Conservation (phyloP, 2,113 vertebrate genomes). For the Philantomba maxwellii region DNA sequence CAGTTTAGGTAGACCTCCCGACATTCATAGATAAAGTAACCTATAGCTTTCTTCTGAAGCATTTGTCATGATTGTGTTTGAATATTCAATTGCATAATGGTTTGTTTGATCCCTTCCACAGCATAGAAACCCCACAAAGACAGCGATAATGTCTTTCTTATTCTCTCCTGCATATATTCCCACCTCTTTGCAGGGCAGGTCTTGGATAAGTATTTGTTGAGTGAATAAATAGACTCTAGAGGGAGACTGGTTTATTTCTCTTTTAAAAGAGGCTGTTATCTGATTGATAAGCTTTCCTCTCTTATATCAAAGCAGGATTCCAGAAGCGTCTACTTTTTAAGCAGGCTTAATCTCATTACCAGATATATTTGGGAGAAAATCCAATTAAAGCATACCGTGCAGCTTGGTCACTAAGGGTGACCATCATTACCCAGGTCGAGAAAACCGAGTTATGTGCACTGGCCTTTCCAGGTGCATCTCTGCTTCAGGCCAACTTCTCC, state of each 20-base stretch:
- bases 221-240: background rate
- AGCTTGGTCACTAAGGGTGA: background rate
- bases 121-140: background rate
- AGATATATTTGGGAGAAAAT: background rate
- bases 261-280: background rate
- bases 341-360: background rate
- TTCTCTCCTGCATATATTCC: background rate
- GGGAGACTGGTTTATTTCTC: background rate
- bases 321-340: background rate
- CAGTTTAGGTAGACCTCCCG: no score
- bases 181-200: background rate
- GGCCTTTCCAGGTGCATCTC: background rate
- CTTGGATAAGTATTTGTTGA: background rate
- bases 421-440: background rate
- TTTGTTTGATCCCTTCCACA: background rate
- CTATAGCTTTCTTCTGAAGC: background rate
- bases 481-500: background rate
- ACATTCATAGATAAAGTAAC: background rate
- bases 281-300: background rate
- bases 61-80: background rate
- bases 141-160: background rate
- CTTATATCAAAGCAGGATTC: background rate
- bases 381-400: background rate
- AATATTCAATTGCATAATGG: background rate
- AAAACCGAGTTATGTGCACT: background rate